Base-by-base conservation (phyloP, 2,888 invertebrate species). In the Spisula solida region DNA sequence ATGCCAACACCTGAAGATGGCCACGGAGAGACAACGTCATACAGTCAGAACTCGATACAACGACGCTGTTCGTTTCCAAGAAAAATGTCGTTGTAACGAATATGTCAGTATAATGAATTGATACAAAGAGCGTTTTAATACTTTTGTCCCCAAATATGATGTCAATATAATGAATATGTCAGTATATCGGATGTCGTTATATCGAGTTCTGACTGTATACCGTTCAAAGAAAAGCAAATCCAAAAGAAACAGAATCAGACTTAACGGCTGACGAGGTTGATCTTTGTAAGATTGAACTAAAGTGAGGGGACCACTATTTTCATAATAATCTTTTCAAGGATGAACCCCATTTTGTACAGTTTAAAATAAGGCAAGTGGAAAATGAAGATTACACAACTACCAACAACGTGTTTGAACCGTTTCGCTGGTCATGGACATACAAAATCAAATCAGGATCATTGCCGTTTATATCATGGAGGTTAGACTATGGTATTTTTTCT, bases 341-440 rank as follows among this genome's bases (percentile, higher is more conserved):
- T 4, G 1, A 85, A n/a, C 85, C 85, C 8, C 41, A 85, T 29
- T 79, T 85, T 41, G 66, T 85, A 10, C 79, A 85, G 12, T 79
- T 85, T n/a, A 85, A 56, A 60, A 60, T 85, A 60, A 79, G 8
- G 34, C 79, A 29, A 25, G 14, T 25, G 1, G 70, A 41, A 20
- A 80, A 56, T 16, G 12, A 48, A 41, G 75, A 75, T 6, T 29
- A 51, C 47, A 82, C 78, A 60, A 41, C 34, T 1, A 86, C 81
- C 18, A 48, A 55, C 0, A 66, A 82, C 18, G 70, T 83, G 4
- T 91, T 91, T 55, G 51, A 82, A 82, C 91, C 89, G 5, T 56
- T 48, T 8, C 18, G 47, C 16, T 91, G 91, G 91, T 85, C 86
- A 34, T 89, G 91, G 91, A 91, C 89, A 41, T 89, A 83, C 75